Conservation (phyloP, 2,113 vertebrate species). For the Corythornis cristatus region DNA sequence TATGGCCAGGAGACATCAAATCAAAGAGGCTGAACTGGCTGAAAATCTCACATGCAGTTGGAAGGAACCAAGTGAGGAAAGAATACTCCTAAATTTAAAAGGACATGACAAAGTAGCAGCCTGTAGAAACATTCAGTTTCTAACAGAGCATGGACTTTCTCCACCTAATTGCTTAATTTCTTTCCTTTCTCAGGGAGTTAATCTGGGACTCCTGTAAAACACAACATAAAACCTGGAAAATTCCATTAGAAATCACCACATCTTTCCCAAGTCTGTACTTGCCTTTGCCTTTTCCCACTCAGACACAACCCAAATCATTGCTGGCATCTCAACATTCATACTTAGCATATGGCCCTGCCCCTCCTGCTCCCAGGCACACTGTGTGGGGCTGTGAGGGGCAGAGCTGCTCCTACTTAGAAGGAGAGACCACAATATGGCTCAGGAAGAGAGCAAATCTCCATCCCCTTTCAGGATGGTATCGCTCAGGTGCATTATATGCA, state of each 20-base stretch:
- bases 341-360: accelerated
- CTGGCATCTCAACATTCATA: background rate
- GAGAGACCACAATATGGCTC: accelerated
- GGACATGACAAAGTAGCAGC: background rate
- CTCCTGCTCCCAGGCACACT: background rate
- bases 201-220: background rate
- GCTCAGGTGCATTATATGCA: background rate
- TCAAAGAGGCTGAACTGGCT: background rate
- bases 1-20: background rate
- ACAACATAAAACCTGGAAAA: background rate
- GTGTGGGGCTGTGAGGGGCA: accelerated
- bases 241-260: background rate
- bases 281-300: background rate
- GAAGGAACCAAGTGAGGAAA: background rate
- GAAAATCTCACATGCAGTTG: background rate
- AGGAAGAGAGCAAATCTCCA: background rate
- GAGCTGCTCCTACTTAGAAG: background rate
- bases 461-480: background rate
- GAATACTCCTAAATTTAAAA: background rate
- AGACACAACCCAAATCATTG: background rate
- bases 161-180: background rate
- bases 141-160: background rate
- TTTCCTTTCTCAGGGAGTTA: background rate
- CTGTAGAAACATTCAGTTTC: background rate
- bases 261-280: background rate